Percentiles rank a stretch among this genome's conserved stretches.
phyloP scores from a whole-genome alignment of 1,140 invertebrate genomes.

The Nasonia vitripennis region DNA sequence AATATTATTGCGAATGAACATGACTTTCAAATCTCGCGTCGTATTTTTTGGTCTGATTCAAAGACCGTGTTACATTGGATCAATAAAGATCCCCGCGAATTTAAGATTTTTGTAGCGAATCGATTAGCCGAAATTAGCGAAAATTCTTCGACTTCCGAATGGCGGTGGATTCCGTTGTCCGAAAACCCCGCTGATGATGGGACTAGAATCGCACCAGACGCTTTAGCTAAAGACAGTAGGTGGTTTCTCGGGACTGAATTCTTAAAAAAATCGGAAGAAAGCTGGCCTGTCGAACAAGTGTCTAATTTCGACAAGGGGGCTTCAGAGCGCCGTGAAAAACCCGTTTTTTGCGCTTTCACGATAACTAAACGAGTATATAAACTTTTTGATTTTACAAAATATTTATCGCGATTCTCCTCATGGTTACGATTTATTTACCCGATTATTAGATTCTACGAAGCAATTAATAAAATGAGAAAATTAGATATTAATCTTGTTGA shows the following conservation, averaged over 20 bases:
- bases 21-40: neutral
- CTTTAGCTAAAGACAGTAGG: neutral
- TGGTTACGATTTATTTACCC: neutral
- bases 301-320: neutral
- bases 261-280: neutral
- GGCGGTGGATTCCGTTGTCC: too few relatives aligned
- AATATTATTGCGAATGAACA: neutral
- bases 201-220: neutral
- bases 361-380: neutral
- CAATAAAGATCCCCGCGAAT: too few relatives aligned
- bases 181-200: constrained; percentile 17
- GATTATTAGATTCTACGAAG: neutral
- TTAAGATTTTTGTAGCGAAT: too few relatives aligned
- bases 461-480: neutral
- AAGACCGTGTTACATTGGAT: too few relatives aligned
- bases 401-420: neutral
- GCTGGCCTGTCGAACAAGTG: neutral
- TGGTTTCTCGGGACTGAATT: neutral
- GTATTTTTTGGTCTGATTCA: constrained; percentile 14
- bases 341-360: neutral
- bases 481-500: neutral
- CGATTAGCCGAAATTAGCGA: too few relatives aligned
- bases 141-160: too few relatives aligned
- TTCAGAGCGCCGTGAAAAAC: neutral
- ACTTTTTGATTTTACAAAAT: neutral